These are phyloP conservation scores for Teleogryllus oceanicus DNA, from an alignment of 2,888 invertebrate genomes.

Conservation along the genomic window DNA sequence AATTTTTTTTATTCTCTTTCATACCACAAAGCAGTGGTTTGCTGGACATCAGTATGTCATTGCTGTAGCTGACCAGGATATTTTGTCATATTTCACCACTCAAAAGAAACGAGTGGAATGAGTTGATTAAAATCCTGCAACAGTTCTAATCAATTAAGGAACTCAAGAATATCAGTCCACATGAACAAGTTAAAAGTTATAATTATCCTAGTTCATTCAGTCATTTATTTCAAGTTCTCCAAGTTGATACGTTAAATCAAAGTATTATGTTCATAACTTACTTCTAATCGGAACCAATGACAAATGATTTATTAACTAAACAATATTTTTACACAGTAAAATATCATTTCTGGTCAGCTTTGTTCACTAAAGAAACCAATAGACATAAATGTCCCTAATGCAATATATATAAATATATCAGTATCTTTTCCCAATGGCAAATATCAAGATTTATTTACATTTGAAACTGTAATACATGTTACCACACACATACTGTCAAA, in stretches of 20 bases:
- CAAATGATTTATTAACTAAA: not conserved
- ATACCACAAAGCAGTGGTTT: not conserved
- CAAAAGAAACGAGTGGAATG: not conserved
- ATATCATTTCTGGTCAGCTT: slow-evolving; percentile 18
- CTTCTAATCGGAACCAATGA: too few species aligned
- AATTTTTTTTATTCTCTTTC: too few species aligned
- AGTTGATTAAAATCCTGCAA: not conserved
- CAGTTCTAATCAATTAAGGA: not conserved
- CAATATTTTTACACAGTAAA: not conserved
- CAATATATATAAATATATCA: not conserved
- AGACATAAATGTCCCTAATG: not conserved
- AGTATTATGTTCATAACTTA: not conserved
- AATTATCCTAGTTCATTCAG: not conserved
- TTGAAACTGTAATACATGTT: not conserved
- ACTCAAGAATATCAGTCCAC: slow-evolving; percentile 1
- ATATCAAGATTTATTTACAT: not conserved
- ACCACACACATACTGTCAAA: not conserved
- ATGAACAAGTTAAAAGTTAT: not conserved
- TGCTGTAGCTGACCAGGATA: slow-evolving; percentile 11
- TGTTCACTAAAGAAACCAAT: not conserved
- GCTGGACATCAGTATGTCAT: slow-evolving; percentile 5
- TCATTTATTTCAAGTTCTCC: not conserved
- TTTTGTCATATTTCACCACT: not conserved
- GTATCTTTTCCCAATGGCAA: too few species aligned
- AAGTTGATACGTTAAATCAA: not conserved